Evolutionary conservation across 2,797 vertebrate species (phyloP).

Genomic region (Artibeus lituratus): DNA sequence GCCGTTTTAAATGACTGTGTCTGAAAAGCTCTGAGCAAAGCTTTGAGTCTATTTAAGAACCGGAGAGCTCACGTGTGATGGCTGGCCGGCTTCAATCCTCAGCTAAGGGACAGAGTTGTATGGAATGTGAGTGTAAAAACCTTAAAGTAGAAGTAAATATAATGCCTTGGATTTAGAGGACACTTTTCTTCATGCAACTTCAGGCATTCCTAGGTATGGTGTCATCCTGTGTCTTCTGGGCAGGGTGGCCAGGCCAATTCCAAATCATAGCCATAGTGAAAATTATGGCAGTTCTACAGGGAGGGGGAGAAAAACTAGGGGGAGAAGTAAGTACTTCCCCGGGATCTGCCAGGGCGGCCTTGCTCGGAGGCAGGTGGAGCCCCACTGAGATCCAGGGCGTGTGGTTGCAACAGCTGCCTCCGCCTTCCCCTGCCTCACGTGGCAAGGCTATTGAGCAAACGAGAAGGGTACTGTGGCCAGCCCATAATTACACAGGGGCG

Average conservation of each 20-base stretch:
- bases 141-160: background rate
- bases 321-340: background rate
- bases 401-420: background rate
- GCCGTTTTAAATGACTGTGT: background rate
- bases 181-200: background rate
- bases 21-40: constrained; percentile 35
- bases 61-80: background rate
- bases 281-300: background rate
- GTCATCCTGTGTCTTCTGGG: background rate
- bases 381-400: background rate
- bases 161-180: background rate
- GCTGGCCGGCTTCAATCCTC: background rate
- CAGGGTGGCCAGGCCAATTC: background rate
- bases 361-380: background rate
- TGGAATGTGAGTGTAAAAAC: background rate
- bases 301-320: background rate
- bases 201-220: background rate
- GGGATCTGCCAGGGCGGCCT: background rate
- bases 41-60: constrained; percentile 17
- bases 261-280: background rate
- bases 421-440: background rate
- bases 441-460: background rate
- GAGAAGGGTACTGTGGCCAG: background rate
- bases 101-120: background rate
- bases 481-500: background rate